Conservation (phyloP, 2,797 vertebrate genomes). For the Platyrinchus mystaceus region DNA sequence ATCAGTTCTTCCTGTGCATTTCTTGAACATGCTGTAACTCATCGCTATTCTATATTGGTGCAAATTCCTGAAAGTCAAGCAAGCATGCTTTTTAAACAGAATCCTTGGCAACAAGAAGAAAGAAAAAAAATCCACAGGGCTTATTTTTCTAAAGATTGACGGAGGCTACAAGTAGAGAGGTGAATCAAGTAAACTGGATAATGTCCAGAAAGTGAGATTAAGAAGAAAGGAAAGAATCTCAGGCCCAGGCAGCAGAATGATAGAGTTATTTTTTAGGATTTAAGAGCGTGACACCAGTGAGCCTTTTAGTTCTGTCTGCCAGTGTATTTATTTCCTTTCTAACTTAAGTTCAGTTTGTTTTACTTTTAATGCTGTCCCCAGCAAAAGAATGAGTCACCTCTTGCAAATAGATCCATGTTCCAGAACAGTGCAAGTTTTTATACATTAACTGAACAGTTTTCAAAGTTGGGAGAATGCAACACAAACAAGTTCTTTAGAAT, state of each 20-base stretch:
- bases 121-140: not conserved
- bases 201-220: conserved; percentile 59
- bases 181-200: conserved; percentile 36
- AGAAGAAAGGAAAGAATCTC: conserved; percentile 37
- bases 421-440: conserved; percentile 23
- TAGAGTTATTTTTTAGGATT: conserved; percentile 14
- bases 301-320: not conserved
- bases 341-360: conserved; percentile 35
- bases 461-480: not conserved
- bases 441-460: not conserved
- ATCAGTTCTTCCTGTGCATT: not conserved
- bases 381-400: conserved; percentile 24
- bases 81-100: conserved; percentile 45
- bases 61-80: conserved; percentile 56
- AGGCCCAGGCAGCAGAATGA: not conserved
- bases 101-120: conserved; percentile 49
- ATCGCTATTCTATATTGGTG: not conserved
- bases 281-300: not conserved
- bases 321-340: conserved; percentile 33
- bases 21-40: not conserved
- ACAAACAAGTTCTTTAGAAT: conserved; percentile 20
- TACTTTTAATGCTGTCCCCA: conserved; percentile 14
- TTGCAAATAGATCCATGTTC: conserved; percentile 3
- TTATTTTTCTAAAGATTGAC: conserved; percentile 47
- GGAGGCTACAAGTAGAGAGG: conserved; percentile 41